phyloP scores from a whole-genome alignment of 2,113 vertebrate species.

The Phalacrocorax brasilianus region DNA sequence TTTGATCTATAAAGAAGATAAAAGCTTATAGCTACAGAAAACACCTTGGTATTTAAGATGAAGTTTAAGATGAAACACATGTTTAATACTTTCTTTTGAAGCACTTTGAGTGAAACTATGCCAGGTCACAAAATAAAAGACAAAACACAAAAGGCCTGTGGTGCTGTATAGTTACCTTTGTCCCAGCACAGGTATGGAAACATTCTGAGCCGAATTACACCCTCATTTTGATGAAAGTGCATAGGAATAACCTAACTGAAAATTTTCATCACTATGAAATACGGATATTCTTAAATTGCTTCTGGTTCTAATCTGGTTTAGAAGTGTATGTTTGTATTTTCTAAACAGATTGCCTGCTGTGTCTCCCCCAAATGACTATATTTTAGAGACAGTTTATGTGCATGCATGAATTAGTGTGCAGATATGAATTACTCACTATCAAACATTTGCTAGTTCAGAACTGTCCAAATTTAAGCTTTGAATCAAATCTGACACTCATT shows the following conservation, averaged over 20 bases:
- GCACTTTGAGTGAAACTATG: neutral
- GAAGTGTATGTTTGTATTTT: neutral
- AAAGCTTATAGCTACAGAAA: neutral
- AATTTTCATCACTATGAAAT: neutral
- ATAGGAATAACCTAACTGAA: neutral
- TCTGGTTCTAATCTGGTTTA: neutral
- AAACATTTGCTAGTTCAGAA: neutral
- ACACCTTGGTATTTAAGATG: neutral
- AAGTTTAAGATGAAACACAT: neutral
- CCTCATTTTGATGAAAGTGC: neutral
- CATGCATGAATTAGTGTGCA: neutral
- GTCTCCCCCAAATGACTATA: neutral
- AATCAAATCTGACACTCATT: neutral
- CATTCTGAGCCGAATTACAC: neutral
- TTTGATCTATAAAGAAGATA: neutral
- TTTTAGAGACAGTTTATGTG: neutral
- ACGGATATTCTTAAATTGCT: neutral
- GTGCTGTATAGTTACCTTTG: neutral
- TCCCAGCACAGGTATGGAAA: neutral
- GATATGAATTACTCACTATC: neutral
- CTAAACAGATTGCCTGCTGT: neutral
- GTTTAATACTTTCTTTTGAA: neutral
- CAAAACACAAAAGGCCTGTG: neutral
- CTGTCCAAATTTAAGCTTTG: neutral
- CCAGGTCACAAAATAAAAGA: neutral